phyloP scores from a whole-genome alignment of 2,888 invertebrate genomes.

The Hipparchia semele region DNA sequence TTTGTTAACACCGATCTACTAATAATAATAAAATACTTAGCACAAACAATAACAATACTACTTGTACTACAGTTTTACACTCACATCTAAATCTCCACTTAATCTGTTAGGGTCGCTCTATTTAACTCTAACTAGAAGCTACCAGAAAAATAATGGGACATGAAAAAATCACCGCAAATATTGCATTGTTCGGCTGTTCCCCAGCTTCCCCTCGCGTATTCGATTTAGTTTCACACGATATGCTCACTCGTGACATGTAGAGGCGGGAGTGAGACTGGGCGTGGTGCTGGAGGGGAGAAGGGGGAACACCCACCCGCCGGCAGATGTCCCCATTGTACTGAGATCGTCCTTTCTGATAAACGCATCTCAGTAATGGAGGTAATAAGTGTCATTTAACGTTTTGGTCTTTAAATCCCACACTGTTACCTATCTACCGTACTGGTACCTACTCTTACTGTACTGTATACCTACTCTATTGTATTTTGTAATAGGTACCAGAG shows the following conservation, averaged over 20 bases:
- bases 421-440: no score
- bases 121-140: conserved; percentile 66
- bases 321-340: conserved; percentile 66
- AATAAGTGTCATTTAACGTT: conserved; percentile 21
- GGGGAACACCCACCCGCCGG: conserved; percentile 63
- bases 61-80: conserved; percentile 46
- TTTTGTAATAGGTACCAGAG: no score
- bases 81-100: conserved; percentile 66
- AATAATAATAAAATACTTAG: conserved; percentile 5
- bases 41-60: conserved; percentile 10
- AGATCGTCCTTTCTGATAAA: conserved; percentile 52
- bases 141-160: conserved; percentile 63
- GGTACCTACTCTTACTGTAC: neutral
- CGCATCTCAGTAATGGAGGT: conserved; percentile 24
- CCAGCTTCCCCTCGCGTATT: conserved; percentile 62
- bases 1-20: neutral
- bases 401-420: neutral
- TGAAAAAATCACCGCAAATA: conserved; percentile 71
- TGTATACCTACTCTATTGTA: neutral
- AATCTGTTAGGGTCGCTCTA: conserved; percentile 68
- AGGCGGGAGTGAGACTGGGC: conserved; percentile 62
- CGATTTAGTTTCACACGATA: conserved; percentile 71
- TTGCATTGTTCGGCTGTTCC: conserved; percentile 69
- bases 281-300: conserved; percentile 54
- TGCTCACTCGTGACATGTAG: conserved; percentile 48